Evolutionary conservation across 2,797 vertebrate genomes (phyloP), one percentile per base, ranked within the genome.

Genomic region (Myotis planiceps): DNA sequence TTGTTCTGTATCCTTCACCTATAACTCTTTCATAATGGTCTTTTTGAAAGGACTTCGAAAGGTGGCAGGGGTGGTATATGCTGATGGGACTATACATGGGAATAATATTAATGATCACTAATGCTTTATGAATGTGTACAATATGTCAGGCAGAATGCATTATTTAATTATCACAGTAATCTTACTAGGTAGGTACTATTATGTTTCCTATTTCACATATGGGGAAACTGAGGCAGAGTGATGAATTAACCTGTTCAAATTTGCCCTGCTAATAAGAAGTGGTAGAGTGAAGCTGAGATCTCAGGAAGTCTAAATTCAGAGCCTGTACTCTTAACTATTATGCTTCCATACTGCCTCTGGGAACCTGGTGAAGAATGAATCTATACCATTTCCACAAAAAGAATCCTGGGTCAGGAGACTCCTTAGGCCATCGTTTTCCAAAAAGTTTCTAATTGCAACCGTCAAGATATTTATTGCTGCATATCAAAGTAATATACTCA

Each of bases 141-240:
- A 37, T 60, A 60, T 27, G 8, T 58, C 34, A 37, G 47, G 27
- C 6, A 86, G 10, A 49, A 69, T n/a, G 8, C 18, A 39, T 83
- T 51, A 39, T 80, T 81, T 63, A 66, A 75, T 60, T 91, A 65
- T 91, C 39, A 79, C 23, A n/a, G 1, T 51, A 60, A 68, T 34
- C 5, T 42, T 74, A 19, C 16, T 37, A 60, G 34, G 66, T 55
- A 68, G 74, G 37, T 65, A 83, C 23, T 66, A 12, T 82, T 71
- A 49, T 47, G 45, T 72, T 96, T 92, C 16, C 63, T 88, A 55
- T 51, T 83, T 88, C 78, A 91, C 37, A 58, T 63, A 75, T 42
- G 65, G 71, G 55, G 39, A 84, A 88, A 63, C 37, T 84, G 65
- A 78, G 47, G 55, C 37, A 75, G 19, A 42, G 18, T 68, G 39